Percentiles rank a stretch among this genome's conserved stretches.
Conservation (phyloP, 1,140 invertebrate species). For the Magallana gigas region DNA sequence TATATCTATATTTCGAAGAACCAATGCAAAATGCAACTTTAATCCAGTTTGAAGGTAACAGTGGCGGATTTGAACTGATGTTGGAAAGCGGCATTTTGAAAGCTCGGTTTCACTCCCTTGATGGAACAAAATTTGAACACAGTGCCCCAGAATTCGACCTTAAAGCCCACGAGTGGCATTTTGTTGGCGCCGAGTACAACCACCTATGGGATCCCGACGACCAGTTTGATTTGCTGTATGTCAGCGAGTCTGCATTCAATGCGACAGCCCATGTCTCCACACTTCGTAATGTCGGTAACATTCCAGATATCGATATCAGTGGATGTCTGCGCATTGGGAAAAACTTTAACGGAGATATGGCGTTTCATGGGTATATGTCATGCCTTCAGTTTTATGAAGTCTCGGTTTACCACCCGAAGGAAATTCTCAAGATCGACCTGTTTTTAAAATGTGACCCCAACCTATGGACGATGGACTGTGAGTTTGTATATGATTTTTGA, state of each 20-base stretch:
- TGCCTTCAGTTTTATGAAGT: constrained; percentile 20
- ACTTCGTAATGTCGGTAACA: background rate
- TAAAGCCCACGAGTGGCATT: background rate
- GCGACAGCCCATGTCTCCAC: background rate
- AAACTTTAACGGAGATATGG: background rate
- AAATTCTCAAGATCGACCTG: background rate
- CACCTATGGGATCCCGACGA: background rate
- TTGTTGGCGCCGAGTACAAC: constrained; percentile 5
- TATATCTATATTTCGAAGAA: constrained; percentile 5
- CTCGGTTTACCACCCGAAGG: background rate
- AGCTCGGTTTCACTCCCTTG: background rate
- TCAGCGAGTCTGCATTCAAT: background rate
- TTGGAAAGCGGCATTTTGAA: background rate
- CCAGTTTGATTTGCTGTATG: constrained; percentile 2
- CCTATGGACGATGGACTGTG: background rate
- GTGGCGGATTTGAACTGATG: background rate
- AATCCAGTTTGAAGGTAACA: background rate
- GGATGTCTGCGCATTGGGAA: background rate
- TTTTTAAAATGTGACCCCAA: background rate
- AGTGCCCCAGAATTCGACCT: background rate
- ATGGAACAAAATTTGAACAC: background rate
- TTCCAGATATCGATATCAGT: background rate
- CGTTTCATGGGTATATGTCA: background rate
- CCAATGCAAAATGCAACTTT: background rate
- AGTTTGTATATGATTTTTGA: background rate